Base-by-base conservation (phyloP, 2,888 invertebrate species). In the Amiota minor region DNA sequence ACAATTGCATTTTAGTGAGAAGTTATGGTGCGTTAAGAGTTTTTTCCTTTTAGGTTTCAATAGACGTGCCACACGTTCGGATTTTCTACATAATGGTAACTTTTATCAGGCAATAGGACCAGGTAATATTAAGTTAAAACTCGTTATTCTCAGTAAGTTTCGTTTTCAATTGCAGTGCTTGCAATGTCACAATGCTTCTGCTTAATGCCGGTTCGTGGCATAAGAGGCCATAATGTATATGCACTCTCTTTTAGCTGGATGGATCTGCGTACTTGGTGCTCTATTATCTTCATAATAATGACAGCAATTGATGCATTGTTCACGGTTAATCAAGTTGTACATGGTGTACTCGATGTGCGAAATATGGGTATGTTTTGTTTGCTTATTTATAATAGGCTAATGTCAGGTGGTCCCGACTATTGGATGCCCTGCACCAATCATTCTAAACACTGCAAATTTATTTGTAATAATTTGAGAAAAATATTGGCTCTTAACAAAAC, bases 91-190 rank as follows among this genome's bases (percentile, higher is more conserved):
- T 72, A 83, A 86, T 71, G 89, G 87, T 73, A 85, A 83, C 74
- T 89, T 89, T 74, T 86, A 86, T 70, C 84, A 85, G 77, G 89
- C 89, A 20, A 77, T 88, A 47, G 86, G 82, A 53, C 88, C 89
- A 78, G 84, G 87, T 87, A 73, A 82, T 35, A 35, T 35, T 6
- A 35, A 6, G 2, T 35, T 4, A 35, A 35, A 35, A 8, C 6
- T 8, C 0, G 35, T 35, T 35, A 62, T 1, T 65, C 67, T 61
- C 75, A 75, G 68, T 72, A 75, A 72, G 69, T 62, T 65, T 23
- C 35, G 9, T 56, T 61, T 62, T n/a, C 46, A 1, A 18, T 72
- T 56, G 49, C 74, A 85, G 89, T 88, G 62, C 77, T 89, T 14
- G 79, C 83, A 50, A 78, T 89, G 73, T 88, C 88, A 2, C 89